Conservation (phyloP, 2,888 invertebrate species). For the Pemphredon lugubris region DNA sequence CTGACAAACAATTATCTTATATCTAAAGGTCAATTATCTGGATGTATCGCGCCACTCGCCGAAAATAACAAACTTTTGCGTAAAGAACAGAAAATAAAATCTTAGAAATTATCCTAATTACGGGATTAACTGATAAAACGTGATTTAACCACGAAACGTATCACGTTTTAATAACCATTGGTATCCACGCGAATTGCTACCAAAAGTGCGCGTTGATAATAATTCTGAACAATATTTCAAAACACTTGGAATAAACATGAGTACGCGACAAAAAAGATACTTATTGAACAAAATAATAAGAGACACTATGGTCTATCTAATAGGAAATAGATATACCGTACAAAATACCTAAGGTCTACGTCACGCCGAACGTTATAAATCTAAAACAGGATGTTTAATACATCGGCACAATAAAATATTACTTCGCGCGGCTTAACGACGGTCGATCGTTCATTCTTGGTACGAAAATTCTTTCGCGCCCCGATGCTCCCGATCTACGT, state of each 20-base stretch:
- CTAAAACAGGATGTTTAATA: neutral
- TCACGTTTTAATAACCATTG: no score
- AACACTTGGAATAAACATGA: no score
- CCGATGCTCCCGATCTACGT: conserved; percentile 57
- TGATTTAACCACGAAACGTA: no score
- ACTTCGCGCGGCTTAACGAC: conserved; percentile 1
- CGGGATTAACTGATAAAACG: no score
- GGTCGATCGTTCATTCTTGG: neutral
- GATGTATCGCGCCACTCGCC: no score
- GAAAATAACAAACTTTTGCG: neutral
- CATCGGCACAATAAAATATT: conserved; percentile 10
- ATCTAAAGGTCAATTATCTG: neutral
- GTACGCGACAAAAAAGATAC: no score
- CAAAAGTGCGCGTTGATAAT: no score
- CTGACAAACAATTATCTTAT: conserved; percentile 12
- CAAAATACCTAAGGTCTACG: neutral
- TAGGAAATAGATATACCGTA: neutral
- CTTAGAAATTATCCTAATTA: no score
- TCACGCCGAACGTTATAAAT: neutral
- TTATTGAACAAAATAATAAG: no score
- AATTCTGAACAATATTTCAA: no score
- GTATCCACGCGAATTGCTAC: no score
- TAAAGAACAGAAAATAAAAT: neutral
- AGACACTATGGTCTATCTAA: no score
- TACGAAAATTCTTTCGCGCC: conserved; percentile 14